These are phyloP conservation scores for Aphis craccivora DNA, from an alignment of 1,140 invertebrate species.

Conservation along the genomic window DNA sequence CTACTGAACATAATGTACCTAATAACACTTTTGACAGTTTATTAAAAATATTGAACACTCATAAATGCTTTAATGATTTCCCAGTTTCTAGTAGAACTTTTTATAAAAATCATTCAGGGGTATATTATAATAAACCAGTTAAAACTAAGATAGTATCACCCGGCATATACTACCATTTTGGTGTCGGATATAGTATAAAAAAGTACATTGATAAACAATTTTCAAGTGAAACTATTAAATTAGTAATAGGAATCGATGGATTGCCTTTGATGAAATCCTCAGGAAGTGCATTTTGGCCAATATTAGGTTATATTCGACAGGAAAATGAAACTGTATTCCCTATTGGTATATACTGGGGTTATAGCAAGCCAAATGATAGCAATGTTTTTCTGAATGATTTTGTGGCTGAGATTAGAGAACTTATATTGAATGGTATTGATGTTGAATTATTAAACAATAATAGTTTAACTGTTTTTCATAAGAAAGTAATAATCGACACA, in stretches of 20 bases:
- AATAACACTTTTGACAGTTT: not conserved
- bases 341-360: not conserved
- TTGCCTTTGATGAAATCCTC: conserved; percentile 61
- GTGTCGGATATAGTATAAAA: not conserved
- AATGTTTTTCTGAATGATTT: not conserved
- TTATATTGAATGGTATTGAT: not conserved
- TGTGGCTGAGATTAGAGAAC: not conserved
- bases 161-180: conserved; percentile 33
- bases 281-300: conserved; percentile 61
- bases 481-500: not conserved
- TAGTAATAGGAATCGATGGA: conserved; percentile 60
- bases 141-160: not conserved
- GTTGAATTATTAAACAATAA: not conserved
- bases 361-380: not conserved
- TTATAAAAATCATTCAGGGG: not conserved
- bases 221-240: conserved; percentile 39
- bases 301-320: conserved; percentile 25
- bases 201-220: not conserved
- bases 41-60: not conserved
- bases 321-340: not conserved
- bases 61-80: not conserved
- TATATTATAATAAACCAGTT: not conserved
- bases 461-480: not conserved
- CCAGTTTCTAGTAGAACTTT: not conserved
- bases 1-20: not conserved